Base-by-base conservation (phyloP, 2,797 vertebrate species). In the Cheirogaleus major region DNA sequence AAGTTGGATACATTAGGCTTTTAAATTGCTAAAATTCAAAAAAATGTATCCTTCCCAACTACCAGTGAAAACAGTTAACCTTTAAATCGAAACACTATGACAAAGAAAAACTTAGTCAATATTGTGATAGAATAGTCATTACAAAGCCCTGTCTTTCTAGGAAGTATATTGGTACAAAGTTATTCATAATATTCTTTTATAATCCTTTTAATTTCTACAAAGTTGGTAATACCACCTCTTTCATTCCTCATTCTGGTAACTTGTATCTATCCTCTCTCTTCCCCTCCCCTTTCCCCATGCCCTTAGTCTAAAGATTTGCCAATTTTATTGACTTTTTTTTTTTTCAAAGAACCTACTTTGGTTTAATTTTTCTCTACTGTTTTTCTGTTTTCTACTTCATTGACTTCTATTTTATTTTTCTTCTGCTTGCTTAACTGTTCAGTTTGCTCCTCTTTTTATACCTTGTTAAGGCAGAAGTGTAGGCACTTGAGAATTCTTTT, bases 1-100 rank as follows among this genome's bases (percentile, higher is more conserved):
- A 84, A 85, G 30, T 72, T 93, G 13, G 3, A 73, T 45, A 92
- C 11, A 61, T 70, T 41, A 93, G 35, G 52, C 18, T 93, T 88
- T 85, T 45, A 59, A 86, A 72, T 45, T 63, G 80, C 43, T 59
- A 59, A 69, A 87, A n/a, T 73, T 93, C 38, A 61, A 45, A 22
- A 22, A 30, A n/a, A 30, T 55, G 43, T 70, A 86, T 83, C 79
- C 17, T 32, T 90, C 15, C 38, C 20, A 15, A 52, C n/a, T 69
- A 96, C 35, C n/a, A 86, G 81, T 83, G 55, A 93, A 90, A 94
- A 91, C 13, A 63, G 30, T 12, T 89, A 89, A 84, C 23, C 30
- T 85, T 85, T 80, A 95, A 78, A 48, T 9, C 7, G 52, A 75
- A 82, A 35, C n/a, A 91, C 43, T 57, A 69, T 27, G 11, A 90